Conservation (phyloP, 2,113 vertebrate genomes). For the Triplophysa rosa region DNA sequence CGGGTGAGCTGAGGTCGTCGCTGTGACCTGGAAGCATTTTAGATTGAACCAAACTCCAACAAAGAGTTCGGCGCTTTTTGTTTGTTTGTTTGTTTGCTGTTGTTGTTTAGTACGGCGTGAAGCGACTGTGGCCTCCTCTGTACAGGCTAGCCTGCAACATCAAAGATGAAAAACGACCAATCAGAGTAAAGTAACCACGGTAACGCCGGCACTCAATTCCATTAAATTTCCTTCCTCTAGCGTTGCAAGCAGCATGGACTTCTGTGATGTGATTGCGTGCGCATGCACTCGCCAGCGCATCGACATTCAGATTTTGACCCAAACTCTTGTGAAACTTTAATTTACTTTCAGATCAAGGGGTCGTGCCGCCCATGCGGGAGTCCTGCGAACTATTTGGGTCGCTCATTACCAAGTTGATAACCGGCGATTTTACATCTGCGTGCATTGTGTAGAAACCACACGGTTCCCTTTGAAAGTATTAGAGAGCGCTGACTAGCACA, state of each 20-base stretch:
- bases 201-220: neutral
- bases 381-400: neutral
- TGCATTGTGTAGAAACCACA: neutral
- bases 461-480: neutral
- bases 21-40: conserved; percentile 69
- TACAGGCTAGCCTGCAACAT: conserved; percentile 94
- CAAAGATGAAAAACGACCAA: conserved; percentile 84
- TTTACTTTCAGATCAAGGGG: neutral
- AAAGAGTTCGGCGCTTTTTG: conserved; percentile 52
- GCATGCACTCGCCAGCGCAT: neutral
- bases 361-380: neutral
- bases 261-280: neutral
- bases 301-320: neutral
- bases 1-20: conserved; percentile 54
- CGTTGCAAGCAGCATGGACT: neutral
- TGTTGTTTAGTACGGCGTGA: conserved; percentile 68
- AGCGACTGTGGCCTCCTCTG: conserved; percentile 90
- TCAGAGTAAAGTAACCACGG: conserved; percentile 77
- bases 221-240: neutral
- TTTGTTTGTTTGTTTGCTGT: conserved; percentile 65
- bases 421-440: neutral
- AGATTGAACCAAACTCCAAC: conserved; percentile 65
- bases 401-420: conserved; percentile 7
- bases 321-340: neutral
- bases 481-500: conserved; percentile 37